Conservation (phyloP, 2,888 invertebrate genomes). For the Plagodis dolabraria region DNA sequence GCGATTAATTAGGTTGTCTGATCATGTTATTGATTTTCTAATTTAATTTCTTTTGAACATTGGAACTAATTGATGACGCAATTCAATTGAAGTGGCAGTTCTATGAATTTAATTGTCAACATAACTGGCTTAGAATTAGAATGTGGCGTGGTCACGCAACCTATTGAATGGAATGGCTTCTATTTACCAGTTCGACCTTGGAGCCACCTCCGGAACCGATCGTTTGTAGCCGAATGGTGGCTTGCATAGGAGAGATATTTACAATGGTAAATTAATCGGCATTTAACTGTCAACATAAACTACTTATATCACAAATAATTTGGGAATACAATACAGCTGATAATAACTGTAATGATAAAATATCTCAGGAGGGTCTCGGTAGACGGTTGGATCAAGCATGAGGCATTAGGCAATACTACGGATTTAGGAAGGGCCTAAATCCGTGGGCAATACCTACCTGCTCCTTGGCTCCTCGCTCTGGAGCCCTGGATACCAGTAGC, state of each 20-base stretch:
- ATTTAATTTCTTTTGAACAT: slow-evolving; percentile 31
- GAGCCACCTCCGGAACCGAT: slow-evolving; percentile 67
- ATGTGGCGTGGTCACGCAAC: slow-evolving; percentile 51
- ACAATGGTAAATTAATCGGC: slow-evolving; percentile 36
- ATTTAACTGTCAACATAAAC: slow-evolving; percentile 11
- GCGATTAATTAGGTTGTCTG: slow-evolving; percentile 41
- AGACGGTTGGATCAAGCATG: too few relatives aligned
- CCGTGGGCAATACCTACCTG: too few relatives aligned
- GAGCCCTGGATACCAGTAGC: too few relatives aligned
- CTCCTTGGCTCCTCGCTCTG: too few relatives aligned
- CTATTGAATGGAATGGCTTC: slow-evolving; percentile 50
- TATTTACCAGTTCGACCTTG: slow-evolving; percentile 74
- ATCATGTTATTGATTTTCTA: slow-evolving; percentile 37
- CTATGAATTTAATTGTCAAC: slow-evolving; percentile 59
- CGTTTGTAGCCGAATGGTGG: slow-evolving; percentile 51
- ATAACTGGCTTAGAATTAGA: slow-evolving; percentile 43
- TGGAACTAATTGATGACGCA: slow-evolving; percentile 44
- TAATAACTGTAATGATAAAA: neutral
- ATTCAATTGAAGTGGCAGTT: slow-evolving; percentile 44
- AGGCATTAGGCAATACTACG: too few relatives aligned
- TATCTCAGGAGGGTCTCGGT: too few relatives aligned
- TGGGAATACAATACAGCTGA: neutral
- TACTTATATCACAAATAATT: slow-evolving; percentile 5
- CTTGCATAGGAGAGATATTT: slow-evolving; percentile 58
- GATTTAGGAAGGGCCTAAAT: too few relatives aligned